A percentile compares a stretch with the other conserved stretches of the same genome.
Conservation (phyloP, 2,888 invertebrate species). For the Calameuta pallipes region DNA sequence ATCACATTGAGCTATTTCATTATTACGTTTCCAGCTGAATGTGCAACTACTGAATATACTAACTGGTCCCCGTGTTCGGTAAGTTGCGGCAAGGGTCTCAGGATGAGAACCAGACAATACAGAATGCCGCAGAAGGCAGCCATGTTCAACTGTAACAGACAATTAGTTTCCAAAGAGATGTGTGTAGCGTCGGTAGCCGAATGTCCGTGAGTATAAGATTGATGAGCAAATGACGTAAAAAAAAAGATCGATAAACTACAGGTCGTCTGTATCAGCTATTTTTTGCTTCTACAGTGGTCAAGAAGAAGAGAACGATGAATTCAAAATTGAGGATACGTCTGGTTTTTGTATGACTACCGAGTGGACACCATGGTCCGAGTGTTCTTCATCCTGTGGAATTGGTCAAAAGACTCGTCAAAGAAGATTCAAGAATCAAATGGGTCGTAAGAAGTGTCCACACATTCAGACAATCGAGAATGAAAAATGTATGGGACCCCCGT, state of each 20-base stretch:
- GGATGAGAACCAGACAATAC: conserved; percentile 70
- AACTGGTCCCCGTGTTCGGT: conserved; percentile 75
- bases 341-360: conserved; percentile 76
- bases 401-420: conserved; percentile 82
- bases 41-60: conserved; percentile 70
- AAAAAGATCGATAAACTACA: neutral
- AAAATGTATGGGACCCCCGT: conserved; percentile 81
- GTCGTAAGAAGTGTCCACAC: conserved; percentile 84
- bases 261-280: neutral
- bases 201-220: conserved; percentile 74
- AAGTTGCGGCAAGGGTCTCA: conserved; percentile 74
- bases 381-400: conserved; percentile 86
- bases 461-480: conserved; percentile 82
- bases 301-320: conserved; percentile 58
- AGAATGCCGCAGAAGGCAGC: conserved; percentile 77
- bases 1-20: neutral
- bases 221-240: neutral
- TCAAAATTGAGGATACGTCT: conserved; percentile 53
- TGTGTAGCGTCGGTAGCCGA: conserved; percentile 82
- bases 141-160: conserved; percentile 75
- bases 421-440: conserved; percentile 76
- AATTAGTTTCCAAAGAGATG: conserved; percentile 86
- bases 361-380: conserved; percentile 88
- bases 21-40: conserved; percentile 61
- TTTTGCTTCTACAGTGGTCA: conserved; percentile 17